phyloP scores from a whole-genome alignment of 1,140 invertebrate species.

The Drosophila grimshawi region DNA sequence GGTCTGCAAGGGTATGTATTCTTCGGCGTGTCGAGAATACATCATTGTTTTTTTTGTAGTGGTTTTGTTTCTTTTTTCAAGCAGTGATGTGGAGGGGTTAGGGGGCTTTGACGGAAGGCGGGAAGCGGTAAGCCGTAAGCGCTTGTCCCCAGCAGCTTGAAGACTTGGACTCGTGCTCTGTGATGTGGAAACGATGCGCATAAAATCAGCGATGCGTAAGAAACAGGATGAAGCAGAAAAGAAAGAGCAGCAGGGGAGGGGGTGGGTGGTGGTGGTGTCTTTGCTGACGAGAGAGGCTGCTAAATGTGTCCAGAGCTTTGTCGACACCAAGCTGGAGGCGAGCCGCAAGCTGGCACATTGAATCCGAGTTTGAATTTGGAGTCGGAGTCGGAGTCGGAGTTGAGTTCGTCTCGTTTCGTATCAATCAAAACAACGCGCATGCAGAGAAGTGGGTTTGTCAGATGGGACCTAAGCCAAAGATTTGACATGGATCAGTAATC shows the following conservation, averaged over 20 bases:
- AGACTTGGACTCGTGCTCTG: constrained; percentile 54
- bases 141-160: constrained; percentile 7
- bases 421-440: constrained; percentile 77
- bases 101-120: not conserved
- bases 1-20: too few species aligned
- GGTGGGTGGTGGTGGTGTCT: not conserved
- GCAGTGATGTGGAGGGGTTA: not conserved
- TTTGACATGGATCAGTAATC: constrained; percentile 85
- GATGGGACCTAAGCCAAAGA: constrained; percentile 79
- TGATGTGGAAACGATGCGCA: constrained; percentile 81
- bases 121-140: not conserved
- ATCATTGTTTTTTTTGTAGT: constrained; percentile 13
- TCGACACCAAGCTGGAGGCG: constrained; percentile 57
- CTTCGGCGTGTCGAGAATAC: too few species aligned
- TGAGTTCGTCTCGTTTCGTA: constrained; percentile 46
- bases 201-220: constrained; percentile 78
- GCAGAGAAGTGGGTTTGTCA: constrained; percentile 20
- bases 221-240: constrained; percentile 43
- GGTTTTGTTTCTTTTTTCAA: not conserved
- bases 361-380: too few species aligned
- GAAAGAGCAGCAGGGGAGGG: not conserved
- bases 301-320: constrained; percentile 34
- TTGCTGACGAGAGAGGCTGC: not conserved
- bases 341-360: constrained; percentile 18
- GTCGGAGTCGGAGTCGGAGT: not conserved